Conservation (phyloP, 2,113 vertebrate genomes). For the Eublepharis macularius region DNA sequence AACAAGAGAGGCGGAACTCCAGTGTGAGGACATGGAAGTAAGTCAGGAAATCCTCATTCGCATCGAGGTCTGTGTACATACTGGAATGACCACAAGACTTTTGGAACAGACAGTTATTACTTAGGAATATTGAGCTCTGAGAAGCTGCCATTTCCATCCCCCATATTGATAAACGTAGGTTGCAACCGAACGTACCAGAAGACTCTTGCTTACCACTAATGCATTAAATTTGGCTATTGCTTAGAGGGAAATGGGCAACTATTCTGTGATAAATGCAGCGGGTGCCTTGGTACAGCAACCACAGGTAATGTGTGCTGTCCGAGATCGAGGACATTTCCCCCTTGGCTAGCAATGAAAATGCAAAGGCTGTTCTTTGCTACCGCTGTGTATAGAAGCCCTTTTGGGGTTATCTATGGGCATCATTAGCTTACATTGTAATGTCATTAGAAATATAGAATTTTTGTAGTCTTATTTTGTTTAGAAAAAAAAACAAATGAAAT, state of each 20-base stretch:
- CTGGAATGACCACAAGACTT: neutral
- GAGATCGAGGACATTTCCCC: neutral
- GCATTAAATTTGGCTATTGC: neutral
- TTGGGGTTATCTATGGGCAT: slow-evolving; percentile 54
- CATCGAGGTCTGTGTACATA: neutral
- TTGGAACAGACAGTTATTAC: neutral
- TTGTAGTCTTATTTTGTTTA: slow-evolving; percentile 33
- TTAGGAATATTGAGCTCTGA: too few relatives aligned
- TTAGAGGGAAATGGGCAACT: neutral
- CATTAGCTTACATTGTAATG: slow-evolving; percentile 42
- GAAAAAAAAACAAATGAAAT: slow-evolving; percentile 25
- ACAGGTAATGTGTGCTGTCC: neutral
- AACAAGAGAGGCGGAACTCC: neutral
- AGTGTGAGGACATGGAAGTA: neutral
- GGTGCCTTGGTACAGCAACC: neutral
- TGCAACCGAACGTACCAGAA: neutral
- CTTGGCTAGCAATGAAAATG: neutral
- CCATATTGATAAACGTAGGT: too few relatives aligned
- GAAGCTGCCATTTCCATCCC: neutral
- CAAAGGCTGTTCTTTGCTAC: neutral
- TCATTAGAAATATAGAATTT: slow-evolving; percentile 37
- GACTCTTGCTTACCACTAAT: neutral
- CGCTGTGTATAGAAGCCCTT: slow-evolving; percentile 14
- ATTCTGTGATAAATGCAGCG: neutral
- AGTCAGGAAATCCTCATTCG: too few relatives aligned